phyloP scores from a whole-genome alignment of 2,113 vertebrate species.

The Crocuta crocuta region DNA sequence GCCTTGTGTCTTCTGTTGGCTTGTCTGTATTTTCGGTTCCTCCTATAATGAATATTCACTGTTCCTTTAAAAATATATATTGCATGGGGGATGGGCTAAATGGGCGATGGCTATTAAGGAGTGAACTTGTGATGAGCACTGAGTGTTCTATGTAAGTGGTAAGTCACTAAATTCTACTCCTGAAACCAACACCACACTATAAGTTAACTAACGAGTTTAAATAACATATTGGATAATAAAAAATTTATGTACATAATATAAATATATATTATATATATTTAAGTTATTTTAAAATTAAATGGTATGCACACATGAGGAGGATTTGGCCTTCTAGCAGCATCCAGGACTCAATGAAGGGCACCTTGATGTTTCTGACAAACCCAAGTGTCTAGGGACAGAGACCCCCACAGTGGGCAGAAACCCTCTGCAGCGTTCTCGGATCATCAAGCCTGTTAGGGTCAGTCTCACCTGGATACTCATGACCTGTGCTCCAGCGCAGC shows the following conservation, averaged over 20 bases:
- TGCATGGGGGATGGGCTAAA: no score
- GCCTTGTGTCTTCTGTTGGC: not conserved
- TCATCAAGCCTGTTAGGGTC: not conserved
- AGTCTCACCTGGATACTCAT: not conserved
- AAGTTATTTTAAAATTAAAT: slow-evolving; percentile 50
- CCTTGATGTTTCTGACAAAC: not conserved
- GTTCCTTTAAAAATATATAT: not conserved
- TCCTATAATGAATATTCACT: slow-evolving; percentile 8
- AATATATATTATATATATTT: no score
- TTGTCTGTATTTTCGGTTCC: slow-evolving; percentile 47
- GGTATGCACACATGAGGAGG: not conserved
- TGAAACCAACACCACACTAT: no score
- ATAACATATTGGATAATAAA: no score
- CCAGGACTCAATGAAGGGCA: not conserved
- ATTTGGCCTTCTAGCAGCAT: not conserved
- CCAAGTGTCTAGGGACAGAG: not conserved
- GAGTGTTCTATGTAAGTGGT: no score
- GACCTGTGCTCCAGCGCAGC: not conserved
- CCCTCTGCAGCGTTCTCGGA: not conserved
- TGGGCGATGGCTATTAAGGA: no score
- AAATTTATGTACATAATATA: no score
- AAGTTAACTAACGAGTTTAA: no score
- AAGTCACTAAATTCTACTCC: no score
- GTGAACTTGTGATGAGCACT: no score
- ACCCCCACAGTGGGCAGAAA: not conserved